Evolutionary conservation across 1,140 invertebrate species (phyloP).

Genomic region (Nasonia vitripennis): DNA sequence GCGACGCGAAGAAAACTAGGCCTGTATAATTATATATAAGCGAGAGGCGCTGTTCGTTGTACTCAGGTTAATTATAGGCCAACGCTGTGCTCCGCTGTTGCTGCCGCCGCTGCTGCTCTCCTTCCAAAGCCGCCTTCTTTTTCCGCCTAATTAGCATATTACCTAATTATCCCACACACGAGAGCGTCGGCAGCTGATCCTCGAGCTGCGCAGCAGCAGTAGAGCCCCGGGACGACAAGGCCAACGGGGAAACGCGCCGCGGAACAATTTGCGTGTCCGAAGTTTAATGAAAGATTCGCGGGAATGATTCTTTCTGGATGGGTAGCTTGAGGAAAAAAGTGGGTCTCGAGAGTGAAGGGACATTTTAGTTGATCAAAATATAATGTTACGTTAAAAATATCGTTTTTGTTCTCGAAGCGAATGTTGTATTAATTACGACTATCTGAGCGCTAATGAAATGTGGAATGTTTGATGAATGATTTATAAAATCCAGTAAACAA

Average conservation of each 20-base stretch:
- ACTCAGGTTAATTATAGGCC: slow-evolving; percentile 64
- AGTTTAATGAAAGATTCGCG: not conserved
- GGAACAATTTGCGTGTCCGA: not conserved
- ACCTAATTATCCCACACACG: slow-evolving; percentile 62
- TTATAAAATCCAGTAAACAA: too few relatives aligned
- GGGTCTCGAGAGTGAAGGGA: too few relatives aligned
- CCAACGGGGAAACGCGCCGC: not conserved
- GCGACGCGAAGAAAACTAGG: slow-evolving; percentile 53
- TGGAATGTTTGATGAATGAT: too few relatives aligned
- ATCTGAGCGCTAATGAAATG: too few relatives aligned
- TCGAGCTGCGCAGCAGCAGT: not conserved
- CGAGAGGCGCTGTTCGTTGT: slow-evolving; percentile 60
- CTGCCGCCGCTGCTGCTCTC: slow-evolving; percentile 43
- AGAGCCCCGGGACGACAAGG: not conserved
- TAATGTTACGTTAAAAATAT: too few relatives aligned
- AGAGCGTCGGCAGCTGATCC: slow-evolving; percentile 3
- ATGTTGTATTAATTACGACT: too few relatives aligned
- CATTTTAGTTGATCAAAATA: too few relatives aligned
- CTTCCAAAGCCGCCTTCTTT: slow-evolving; percentile 48
- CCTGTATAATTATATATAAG: slow-evolving; percentile 65
- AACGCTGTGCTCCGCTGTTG: not conserved
- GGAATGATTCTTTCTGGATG: not conserved
- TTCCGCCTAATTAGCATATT: slow-evolving; percentile 66
- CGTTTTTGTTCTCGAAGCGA: too few relatives aligned
- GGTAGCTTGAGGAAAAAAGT: too few relatives aligned